A percentile compares a stretch with the other conserved stretches of the same genome.
Evolutionary conservation across 2,113 vertebrate species (phyloP).

Genomic region (Hippolais icterina): DNA sequence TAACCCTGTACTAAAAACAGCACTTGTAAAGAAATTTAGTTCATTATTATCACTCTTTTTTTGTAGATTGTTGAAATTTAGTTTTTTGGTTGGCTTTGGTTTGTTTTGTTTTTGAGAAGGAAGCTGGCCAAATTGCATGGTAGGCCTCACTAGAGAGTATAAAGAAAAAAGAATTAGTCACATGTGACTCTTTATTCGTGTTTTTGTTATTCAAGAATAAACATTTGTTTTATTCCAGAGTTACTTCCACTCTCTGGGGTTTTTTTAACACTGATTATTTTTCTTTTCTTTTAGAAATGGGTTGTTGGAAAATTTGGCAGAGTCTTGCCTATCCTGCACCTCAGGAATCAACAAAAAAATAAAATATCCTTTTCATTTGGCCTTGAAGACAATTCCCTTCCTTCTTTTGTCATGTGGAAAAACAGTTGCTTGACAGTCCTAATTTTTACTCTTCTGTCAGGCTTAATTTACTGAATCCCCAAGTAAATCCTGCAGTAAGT

Average conservation of each 20-base stretch:
- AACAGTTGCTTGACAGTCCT: neutral
- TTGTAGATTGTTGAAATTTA: neutral
- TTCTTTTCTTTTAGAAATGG: conserved; percentile 84
- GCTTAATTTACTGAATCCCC: neutral
- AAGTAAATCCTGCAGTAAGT: neutral
- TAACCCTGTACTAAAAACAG: neutral
- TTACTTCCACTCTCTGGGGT: neutral
- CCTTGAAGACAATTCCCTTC: neutral
- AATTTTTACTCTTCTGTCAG: neutral
- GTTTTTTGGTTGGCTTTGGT: neutral
- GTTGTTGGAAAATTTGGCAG: conserved; percentile 96
- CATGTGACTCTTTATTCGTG: neutral
- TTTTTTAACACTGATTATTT: neutral
- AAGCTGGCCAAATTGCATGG: neutral
- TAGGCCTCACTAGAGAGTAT: neutral
- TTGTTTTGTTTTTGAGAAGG: neutral
- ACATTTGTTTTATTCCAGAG: neutral
- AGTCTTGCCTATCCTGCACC: conserved; percentile 89
- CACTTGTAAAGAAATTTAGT: neutral
- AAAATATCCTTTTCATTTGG: conserved; percentile 86
- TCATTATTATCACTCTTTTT: neutral
- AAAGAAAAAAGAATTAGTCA: neutral
- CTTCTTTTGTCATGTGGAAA: neutral
- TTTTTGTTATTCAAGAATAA: neutral
- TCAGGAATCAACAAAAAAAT: conserved; percentile 76